These are phyloP conservation scores for Goniozus legneri DNA, from an alignment of 1,140 invertebrate species.

Conservation along the genomic window DNA sequence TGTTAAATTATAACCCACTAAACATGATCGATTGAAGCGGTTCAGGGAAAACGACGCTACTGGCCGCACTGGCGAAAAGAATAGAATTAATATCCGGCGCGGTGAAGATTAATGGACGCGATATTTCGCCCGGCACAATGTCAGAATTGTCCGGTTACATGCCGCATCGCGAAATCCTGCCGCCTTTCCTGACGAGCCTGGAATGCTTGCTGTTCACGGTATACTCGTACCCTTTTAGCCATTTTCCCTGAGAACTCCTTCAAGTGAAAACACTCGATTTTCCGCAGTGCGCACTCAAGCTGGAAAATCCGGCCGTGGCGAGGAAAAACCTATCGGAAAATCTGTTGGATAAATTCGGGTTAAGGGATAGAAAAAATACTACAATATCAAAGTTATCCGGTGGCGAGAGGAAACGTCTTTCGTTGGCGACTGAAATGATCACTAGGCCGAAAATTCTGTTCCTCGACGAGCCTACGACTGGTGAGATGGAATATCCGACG, in stretches of 20 bases:
- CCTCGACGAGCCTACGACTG: conserved; percentile 63
- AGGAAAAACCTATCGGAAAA: conserved; percentile 48
- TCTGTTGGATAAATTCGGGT: conserved; percentile 57
- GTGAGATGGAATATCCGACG: conserved; percentile 10
- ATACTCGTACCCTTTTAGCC: too few relatives aligned
- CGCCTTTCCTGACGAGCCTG: conserved; percentile 12
- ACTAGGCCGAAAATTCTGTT: conserved; percentile 72
- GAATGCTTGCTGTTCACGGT: conserved; percentile 29
- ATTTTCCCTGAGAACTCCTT: too few relatives aligned
- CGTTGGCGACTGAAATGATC: conserved; percentile 74
- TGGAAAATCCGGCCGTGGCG: conserved; percentile 23
- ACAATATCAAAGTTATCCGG: conserved; percentile 66
- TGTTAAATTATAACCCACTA: too few relatives aligned
- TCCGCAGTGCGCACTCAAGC: conserved; percentile 51
- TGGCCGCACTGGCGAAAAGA: conserved; percentile 59
- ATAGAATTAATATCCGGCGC: conserved; percentile 13
- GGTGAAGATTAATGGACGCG: conserved; percentile 19
- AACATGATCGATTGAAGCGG: too few relatives aligned
- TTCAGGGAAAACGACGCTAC: conserved; percentile 77
- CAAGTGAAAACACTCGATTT: too few relatives aligned
- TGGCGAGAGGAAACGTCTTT: conserved; percentile 76
- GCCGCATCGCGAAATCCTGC: conserved; percentile 22
- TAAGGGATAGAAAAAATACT: conserved; percentile 60
- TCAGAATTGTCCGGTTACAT: conserved; percentile 20
- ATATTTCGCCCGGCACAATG: conserved; percentile 13